phyloP scores from a whole-genome alignment of 2,113 vertebrate genomes.

The Hystrix cristata region DNA sequence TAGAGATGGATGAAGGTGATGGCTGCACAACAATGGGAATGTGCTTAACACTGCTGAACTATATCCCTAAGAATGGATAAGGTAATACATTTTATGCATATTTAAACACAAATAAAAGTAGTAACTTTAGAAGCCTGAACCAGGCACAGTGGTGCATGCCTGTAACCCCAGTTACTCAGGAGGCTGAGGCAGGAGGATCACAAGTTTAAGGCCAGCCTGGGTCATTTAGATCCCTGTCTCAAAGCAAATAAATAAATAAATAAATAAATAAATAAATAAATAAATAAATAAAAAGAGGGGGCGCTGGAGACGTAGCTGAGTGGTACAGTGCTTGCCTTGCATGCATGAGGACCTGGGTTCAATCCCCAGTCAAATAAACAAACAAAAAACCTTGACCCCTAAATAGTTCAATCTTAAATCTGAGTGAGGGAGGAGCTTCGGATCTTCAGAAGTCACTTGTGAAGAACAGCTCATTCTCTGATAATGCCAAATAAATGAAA shows the following conservation, averaged over 20 bases:
- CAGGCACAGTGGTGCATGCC: background rate
- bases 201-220: background rate
- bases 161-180: background rate
- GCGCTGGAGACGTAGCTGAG: background rate
- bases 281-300: background rate
- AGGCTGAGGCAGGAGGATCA: background rate
- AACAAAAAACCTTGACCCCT: background rate
- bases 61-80: background rate
- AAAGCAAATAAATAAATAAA: background rate
- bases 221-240: background rate
- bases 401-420: background rate
- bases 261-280: background rate
- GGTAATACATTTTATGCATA: background rate
- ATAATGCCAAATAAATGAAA: slow-evolving; percentile 41
- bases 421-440: background rate
- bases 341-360: background rate
- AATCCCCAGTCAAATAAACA: background rate
- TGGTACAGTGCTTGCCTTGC: background rate
- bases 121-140: background rate
- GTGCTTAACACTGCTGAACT: background rate
- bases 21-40: background rate
- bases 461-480: slow-evolving; percentile 38
- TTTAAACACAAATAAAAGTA: background rate
- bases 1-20: background rate
- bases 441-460: background rate